phyloP scores from a whole-genome alignment of 2,888 invertebrate species.

The Heliconius sara region DNA sequence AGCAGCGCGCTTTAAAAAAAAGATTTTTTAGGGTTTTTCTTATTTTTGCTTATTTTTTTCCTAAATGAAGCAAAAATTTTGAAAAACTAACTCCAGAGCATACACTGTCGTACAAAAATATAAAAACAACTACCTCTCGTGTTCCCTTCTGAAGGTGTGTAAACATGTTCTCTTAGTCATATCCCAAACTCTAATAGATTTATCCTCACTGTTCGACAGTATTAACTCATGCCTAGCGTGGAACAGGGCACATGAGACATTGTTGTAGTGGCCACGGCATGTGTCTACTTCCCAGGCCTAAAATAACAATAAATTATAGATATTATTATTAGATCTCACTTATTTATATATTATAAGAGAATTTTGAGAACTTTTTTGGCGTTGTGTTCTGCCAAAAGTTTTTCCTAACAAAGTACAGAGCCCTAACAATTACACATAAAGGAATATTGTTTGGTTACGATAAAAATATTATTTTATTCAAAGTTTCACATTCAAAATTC shows the following conservation, averaged over 20 bases:
- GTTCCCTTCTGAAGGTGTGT: conserved; percentile 96
- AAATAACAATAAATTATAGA: neutral
- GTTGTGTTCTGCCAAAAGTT: too few species aligned
- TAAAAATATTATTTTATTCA: neutral
- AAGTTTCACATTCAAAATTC: neutral
- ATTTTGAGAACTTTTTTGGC: too few species aligned
- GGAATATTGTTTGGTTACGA: too few species aligned
- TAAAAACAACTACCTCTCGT: conserved; percentile 85
- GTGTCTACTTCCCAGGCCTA: conserved; percentile 99
- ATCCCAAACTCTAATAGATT: conserved; percentile 99
- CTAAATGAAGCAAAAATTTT: neutral
- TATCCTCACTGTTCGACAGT: conserved; percentile 98
- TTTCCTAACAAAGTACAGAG: too few species aligned
- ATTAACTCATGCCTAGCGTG: conserved; percentile 98
- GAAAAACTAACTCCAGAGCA: too few species aligned
- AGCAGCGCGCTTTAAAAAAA: too few species aligned
- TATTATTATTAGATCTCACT: too few species aligned
- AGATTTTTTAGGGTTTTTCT: too few species aligned
- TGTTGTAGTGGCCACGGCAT: conserved; percentile 99
- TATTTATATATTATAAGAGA: too few species aligned
- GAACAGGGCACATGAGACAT: conserved; percentile 98
- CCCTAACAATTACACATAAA: too few species aligned
- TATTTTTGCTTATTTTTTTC: too few species aligned
- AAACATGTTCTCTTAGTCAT: conserved; percentile 97
- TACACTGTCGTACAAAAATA: neutral